phyloP scores from a whole-genome alignment of 2,113 vertebrate genomes.

The Noctilio leporinus region DNA sequence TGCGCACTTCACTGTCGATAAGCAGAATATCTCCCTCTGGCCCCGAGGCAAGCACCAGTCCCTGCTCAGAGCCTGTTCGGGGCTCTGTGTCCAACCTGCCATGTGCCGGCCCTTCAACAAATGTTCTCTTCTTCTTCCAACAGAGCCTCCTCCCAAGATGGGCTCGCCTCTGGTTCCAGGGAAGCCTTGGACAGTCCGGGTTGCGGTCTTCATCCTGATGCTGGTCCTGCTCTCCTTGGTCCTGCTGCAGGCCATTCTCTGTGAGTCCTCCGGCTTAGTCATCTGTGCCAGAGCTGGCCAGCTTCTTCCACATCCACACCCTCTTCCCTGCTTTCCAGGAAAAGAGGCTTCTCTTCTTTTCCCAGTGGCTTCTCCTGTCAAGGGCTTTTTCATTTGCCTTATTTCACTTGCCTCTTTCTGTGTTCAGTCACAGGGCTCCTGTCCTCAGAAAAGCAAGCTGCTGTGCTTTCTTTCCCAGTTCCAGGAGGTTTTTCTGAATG shows the following conservation, averaged over 20 bases:
- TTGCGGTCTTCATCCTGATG: background rate
- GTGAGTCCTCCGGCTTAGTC: conserved; percentile 39
- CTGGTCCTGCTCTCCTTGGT: background rate
- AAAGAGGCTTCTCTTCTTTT: background rate
- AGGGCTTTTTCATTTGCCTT: background rate
- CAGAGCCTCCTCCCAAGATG: conserved; percentile 7
- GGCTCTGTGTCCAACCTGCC: background rate
- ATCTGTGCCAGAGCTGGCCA: rapidly evolving
- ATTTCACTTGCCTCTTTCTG: background rate
- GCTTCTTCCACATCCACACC: background rate
- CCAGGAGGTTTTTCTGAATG: background rate
- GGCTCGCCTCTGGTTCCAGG: background rate
- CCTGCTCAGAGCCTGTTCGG: background rate
- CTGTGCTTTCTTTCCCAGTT: background rate
- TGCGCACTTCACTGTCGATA: conserved; percentile 45
- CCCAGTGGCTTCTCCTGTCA: background rate
- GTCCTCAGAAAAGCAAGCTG: background rate
- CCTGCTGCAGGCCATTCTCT: conserved; percentile 46
- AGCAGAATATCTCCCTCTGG: conserved; percentile 68
- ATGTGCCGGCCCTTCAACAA: background rate
- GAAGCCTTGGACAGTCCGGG: background rate
- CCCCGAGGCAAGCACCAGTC: conserved; percentile 47
- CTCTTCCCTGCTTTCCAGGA: background rate
- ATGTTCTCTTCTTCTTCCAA: background rate
- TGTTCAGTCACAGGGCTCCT: background rate